These are phyloP conservation scores for Globia sparganii DNA, from an alignment of 2,888 invertebrate species.

Conservation along the genomic window DNA sequence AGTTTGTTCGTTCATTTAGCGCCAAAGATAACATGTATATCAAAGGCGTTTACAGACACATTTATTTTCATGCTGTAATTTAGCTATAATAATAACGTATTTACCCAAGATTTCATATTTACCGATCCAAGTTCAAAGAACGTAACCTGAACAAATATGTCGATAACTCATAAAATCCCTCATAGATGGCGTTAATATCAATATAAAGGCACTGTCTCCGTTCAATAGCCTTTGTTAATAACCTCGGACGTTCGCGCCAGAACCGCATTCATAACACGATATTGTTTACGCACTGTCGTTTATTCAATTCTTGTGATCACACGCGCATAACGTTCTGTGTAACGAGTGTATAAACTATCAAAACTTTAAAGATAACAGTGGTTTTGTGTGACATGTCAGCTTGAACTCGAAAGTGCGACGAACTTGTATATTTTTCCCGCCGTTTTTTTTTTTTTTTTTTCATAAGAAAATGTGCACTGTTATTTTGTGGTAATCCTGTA, in stretches of 20 bases:
- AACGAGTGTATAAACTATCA: constrained; percentile 45
- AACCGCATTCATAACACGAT: constrained; percentile 71
- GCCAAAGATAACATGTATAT: not conserved
- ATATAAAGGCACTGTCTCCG: constrained; percentile 62
- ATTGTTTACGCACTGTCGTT: constrained; percentile 80
- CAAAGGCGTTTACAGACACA: not conserved
- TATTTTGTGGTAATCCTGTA: constrained; percentile 31
- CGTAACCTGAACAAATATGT: not conserved
- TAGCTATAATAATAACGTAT: not conserved
- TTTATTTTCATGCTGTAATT: constrained; percentile 7
- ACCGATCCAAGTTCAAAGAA: constrained; percentile 1
- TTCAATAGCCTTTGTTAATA: constrained; percentile 79
- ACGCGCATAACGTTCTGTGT: constrained; percentile 61
- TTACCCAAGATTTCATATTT: not conserved
- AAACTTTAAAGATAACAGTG: constrained; percentile 49
- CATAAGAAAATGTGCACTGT: constrained; percentile 24
- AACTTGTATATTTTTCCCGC: constrained; percentile 52
- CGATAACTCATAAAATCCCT: not conserved
- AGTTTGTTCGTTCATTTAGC: constrained; percentile 16
- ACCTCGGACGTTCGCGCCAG: constrained; percentile 72
- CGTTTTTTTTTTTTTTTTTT: constrained; percentile 30
- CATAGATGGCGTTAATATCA: constrained; percentile 61
- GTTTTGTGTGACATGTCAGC: constrained; percentile 40
- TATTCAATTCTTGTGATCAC: constrained; percentile 69
- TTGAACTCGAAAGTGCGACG: constrained; percentile 48